These are phyloP conservation scores for Molossus alvarezi DNA, from an alignment of 2,797 vertebrate species.

Conservation along the genomic window DNA sequence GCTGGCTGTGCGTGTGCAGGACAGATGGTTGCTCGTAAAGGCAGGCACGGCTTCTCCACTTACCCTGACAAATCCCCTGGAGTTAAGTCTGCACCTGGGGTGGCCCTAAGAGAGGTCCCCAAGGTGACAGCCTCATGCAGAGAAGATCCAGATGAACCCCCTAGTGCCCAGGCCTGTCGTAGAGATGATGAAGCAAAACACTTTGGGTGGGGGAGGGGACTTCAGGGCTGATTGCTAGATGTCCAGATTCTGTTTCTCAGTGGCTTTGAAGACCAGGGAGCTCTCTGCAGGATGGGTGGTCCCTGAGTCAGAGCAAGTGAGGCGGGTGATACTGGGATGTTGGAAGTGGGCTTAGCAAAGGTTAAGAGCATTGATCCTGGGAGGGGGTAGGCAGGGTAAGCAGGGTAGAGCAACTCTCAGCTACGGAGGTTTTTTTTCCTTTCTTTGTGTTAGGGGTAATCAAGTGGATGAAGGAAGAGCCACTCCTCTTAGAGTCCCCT, in stretches of 20 bases:
- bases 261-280: constrained; percentile 51
- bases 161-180: constrained; percentile 81
- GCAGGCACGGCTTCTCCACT: constrained; percentile 53
- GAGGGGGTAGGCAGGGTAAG: constrained; percentile 1
- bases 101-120: constrained; percentile 67
- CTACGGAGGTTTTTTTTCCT: not conserved
- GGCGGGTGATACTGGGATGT: not conserved
- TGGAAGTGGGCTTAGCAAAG: constrained; percentile 30
- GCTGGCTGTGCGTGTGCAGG: constrained; percentile 64
- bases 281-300: constrained; percentile 31
- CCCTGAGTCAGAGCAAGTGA: not conserved
- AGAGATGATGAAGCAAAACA: constrained; percentile 85
- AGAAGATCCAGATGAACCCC: constrained; percentile 78
- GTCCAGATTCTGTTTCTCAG: constrained; percentile 41
- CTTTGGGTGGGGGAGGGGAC: constrained; percentile 84
- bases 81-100: constrained; percentile 74
- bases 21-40: constrained; percentile 62
- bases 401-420: constrained; percentile 32
- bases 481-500: constrained; percentile 54
- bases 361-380: constrained; percentile 39
- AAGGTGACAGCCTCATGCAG: constrained; percentile 61
- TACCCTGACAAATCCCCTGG: constrained; percentile 69
- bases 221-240: constrained; percentile 42
- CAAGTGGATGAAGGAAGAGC: constrained; percentile 28
- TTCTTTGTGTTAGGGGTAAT: constrained; percentile 58